Evolutionary conservation across 2,797 vertebrate species (phyloP), one percentile per base, ranked within the genome.

Genomic region (Triplophysa bombifrons): DNA sequence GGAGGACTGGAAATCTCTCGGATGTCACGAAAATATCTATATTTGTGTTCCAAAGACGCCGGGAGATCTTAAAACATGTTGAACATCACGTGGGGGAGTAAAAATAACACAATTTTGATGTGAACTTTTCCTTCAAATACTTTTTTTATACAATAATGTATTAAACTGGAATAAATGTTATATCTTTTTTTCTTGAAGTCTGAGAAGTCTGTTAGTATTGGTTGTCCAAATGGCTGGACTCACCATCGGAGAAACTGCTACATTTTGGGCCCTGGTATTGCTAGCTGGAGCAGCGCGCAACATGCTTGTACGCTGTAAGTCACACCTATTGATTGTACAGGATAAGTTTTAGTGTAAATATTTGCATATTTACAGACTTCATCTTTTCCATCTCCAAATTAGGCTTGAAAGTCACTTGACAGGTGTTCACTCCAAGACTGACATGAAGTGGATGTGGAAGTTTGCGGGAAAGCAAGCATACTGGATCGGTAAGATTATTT

Each of bases 351-450:
- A 3, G 7, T 19, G 5, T 34, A 3, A 6, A 16, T 48, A 75
- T 22, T 50, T 53, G 14, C 17, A 71, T 53, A 60, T 61, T 38
- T n/a, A n/a, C 12, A 56, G 19, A 61, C 25, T 22, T 82, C 82
- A 34, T 30, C 11, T 34, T 65, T n/a, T 44, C 4, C 7, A 8
- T n/a, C 25, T 50, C 20, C 1, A 74, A 22, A 82, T n/a, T 73
- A 95, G 94, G 76, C 91, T 90, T 25, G 88, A 91, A 86, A 88
- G 92, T 85, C 91, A 92, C 73, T 88, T 95, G 87, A 85, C 81
- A 53, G 89, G 87, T 80, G 84, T 94, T 25, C 88, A 80, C 60
- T 93, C 92, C 78, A 84, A 88, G 5, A 84, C 77, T 65, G 87
- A 93, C 80, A 81, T 89, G 87, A 61, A 44, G 51, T 94, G 88